These are phyloP conservation scores for Gavia stellata DNA, from an alignment of 2,113 vertebrate genomes.

Conservation along the genomic window DNA sequence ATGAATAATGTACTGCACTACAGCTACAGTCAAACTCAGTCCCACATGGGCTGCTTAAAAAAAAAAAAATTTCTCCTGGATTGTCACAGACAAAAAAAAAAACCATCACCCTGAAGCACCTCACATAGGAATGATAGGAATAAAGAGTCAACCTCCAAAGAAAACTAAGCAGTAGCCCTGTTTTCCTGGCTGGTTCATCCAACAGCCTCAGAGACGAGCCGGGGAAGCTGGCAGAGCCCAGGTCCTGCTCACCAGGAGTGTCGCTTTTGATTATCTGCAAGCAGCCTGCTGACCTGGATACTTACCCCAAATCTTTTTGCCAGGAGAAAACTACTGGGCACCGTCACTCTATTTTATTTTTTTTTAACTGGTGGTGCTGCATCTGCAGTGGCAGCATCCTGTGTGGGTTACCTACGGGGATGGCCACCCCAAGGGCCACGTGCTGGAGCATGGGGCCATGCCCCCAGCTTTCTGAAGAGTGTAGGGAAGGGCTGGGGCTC, in stretches of 20 bases:
- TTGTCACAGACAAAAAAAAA: not conserved
- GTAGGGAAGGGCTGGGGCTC: not conserved
- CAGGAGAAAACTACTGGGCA: not conserved
- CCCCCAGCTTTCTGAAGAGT: not conserved
- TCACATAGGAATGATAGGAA: not conserved
- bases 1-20: not conserved
- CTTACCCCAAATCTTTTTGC: not conserved
- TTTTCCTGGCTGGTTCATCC: not conserved
- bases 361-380: not conserved
- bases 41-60: not conserved
- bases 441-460: accelerated
- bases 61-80: not conserved
- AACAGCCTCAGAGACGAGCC: not conserved
- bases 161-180: not conserved
- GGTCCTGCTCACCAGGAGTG: not conserved
- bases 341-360: not conserved
- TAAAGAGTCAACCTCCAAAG: not conserved
- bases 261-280: not conserved
- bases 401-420: not conserved
- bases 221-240: not conserved
- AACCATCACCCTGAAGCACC: not conserved
- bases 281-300: not conserved
- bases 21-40: not conserved
- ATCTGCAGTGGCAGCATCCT: not conserved
- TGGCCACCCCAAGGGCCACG: accelerated